Evolutionary conservation across 2,888 invertebrate genomes (phyloP), one percentile per base, ranked within the genome.

Genomic region (Xanthia icteritia): DNA sequence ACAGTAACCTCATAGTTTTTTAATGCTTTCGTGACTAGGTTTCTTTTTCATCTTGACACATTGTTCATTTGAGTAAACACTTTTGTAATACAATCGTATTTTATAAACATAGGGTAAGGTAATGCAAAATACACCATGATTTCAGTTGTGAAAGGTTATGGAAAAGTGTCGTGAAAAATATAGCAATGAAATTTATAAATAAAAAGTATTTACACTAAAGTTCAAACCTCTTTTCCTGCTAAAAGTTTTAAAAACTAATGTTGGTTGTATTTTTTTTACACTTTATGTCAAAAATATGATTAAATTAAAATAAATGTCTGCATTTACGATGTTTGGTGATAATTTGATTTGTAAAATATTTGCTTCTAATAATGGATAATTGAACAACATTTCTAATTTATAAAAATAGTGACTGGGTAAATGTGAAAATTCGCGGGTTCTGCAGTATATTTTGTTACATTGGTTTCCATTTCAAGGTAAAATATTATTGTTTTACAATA

Each of bases 401-500:
- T 13, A 72, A 67, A 73, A 60, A 56, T 11, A 65, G 56, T 68
- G 68, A 66, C 20, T 77, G 63, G 54, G 36, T 73, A 64, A 45
- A 82, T 77, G 73, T 77, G 73, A 51, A 85, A 82, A 70, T 74
- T 75, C n/a, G 42, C 64, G 58, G 56, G 39, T 64, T 76, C 15
- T 42, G 76, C 60, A 60, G 36, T 72, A 56, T 73, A 75, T 68
- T 45, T 86, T 72, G 31, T 68, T 51, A 69, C 68, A 83, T 73
- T 51, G 63, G 73, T 71, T 65, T 73, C 36, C 60, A n/a, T 72
- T 79, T 79, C 74, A 83, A 85, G 70, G 77, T 86, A 80, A 51
- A 51, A 51, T 51, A 51, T 8, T 72, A 69, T 82, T 56, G 48
- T 72, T 75, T 82, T 68, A 68, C 79, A 56, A 23, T 9, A 8